Evolutionary conservation across 2,797 vertebrate genomes (phyloP), one percentile per base, ranked within the genome.

Genomic region (Eptatretus atami): DNA sequence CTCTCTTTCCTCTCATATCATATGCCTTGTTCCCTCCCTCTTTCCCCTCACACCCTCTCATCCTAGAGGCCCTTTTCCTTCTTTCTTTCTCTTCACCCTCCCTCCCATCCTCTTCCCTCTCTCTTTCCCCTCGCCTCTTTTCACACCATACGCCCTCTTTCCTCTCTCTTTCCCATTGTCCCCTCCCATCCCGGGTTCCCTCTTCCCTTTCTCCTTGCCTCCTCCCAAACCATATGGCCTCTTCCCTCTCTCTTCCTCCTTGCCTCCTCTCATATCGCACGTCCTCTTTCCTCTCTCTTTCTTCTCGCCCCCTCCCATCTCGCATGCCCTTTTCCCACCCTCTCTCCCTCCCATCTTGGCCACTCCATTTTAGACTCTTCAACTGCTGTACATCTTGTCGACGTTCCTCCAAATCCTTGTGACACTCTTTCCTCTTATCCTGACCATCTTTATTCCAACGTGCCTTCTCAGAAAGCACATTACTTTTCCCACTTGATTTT

Each of bases 191-290:
- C 54, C 52, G 52, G 2, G 53, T 11, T 12, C 31, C 52, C 6
- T 73, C 73, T 63, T 68, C 65, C 61, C 70, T 69, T 69, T 71
- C 74, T 52, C 15, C 31, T 65, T 13, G 60, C 24, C 66, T n/a
- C 25, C 53, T 66, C 52, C 63, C 67, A 69, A 54, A 65, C 63
- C 69, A 72, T 68, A 69, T 68, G 69, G 66, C 67, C 66, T 69
- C 69, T 67, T 71, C 71, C 31, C 11, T 65, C n/a, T 15, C 19
- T 64, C 31, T 52, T 11, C 63, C 10, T 44, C n/a, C 9, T 24
- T 14, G 9, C 2, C 52, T 13, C n/a, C 52, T 15, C 10, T 60
- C 55, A n/a, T 15, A 60, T 60, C 55, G 55, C 15, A 15, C 19
- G 10, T 57, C 63, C 31, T 55, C 19, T 63, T 61, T 53, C 52